Evolutionary conservation across 2,888 invertebrate species (phyloP).

Genomic region (Metopia argyrocephala): DNA sequence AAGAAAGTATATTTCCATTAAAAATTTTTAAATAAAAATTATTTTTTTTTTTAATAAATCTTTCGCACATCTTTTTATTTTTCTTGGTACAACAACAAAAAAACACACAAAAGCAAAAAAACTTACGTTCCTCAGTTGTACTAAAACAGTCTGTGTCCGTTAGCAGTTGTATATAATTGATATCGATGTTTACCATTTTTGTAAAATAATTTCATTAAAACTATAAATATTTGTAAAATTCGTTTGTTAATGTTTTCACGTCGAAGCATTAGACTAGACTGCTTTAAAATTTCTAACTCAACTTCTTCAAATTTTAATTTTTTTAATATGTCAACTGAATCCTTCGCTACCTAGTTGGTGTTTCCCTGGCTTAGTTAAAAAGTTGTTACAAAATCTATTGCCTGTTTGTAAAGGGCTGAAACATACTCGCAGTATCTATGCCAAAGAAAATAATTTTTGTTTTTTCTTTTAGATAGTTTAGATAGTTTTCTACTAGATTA

Average conservation of each 20-base stretch:
- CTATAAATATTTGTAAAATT: neutral
- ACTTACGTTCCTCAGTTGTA: conserved; percentile 62
- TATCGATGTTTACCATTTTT: conserved; percentile 35
- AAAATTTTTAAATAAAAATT: neutral
- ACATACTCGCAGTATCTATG: too few species aligned
- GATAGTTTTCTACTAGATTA: too few species aligned
- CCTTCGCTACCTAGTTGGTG: too few species aligned
- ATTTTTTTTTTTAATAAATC: neutral
- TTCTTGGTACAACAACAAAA: too few species aligned
- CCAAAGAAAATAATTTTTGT: too few species aligned
- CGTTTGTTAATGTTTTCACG: conserved; percentile 17
- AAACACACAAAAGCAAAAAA: neutral
- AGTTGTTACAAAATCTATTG: too few species aligned
- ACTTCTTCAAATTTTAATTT: too few species aligned
- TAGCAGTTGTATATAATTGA: conserved; percentile 50
- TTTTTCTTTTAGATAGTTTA: too few species aligned
- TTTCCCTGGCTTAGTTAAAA: too few species aligned
- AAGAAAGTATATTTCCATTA: conserved; percentile 11
- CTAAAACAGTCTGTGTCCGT: conserved; percentile 55
- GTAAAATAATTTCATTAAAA: neutral
- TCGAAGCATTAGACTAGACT: conserved; percentile 44
- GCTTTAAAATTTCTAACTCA: neutral
- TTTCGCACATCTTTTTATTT: too few species aligned
- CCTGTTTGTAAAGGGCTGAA: too few species aligned
- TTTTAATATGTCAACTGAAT: too few species aligned